A percentile compares a stretch with the other conserved stretches of the same genome.
Conservation (phyloP, 2,888 invertebrate species). For the Idaea aversata region DNA sequence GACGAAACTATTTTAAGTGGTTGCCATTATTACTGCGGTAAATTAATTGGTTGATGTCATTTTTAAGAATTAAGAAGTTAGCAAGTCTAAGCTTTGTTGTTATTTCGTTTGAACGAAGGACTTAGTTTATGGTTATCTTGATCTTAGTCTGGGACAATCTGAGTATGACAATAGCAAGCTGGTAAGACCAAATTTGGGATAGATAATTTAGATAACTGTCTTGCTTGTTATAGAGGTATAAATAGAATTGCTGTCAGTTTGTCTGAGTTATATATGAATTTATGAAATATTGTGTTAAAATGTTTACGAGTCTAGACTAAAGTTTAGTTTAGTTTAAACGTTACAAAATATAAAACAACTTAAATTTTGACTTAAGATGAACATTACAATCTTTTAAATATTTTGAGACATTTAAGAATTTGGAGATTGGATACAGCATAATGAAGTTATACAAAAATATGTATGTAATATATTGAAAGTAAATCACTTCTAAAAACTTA, state of each 20-base stretch:
- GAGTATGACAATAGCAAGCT: background rate
- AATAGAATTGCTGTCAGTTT: background rate
- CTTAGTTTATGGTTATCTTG: slow-evolving; percentile 12
- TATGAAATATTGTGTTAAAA: background rate
- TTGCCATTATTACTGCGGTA: slow-evolving; percentile 55
- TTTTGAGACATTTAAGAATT: too few relatives aligned
- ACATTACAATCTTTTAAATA: too few relatives aligned
- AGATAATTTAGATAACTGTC: slow-evolving; percentile 1
- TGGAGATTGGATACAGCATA: too few relatives aligned
- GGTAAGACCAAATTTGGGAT: background rate
- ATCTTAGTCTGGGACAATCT: background rate
- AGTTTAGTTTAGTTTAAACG: background rate
- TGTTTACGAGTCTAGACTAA: background rate
- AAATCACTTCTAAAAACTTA: too few relatives aligned
- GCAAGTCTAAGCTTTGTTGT: slow-evolving; percentile 34
- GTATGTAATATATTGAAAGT: too few relatives aligned
- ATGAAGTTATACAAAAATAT: too few relatives aligned
- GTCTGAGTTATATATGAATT: background rate
- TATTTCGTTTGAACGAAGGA: slow-evolving; percentile 18
- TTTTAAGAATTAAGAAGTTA: slow-evolving; percentile 39
- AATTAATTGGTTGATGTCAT: slow-evolving; percentile 53
- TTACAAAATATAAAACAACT: too few relatives aligned
- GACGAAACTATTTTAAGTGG: slow-evolving; percentile 39
- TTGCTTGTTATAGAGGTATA: background rate
- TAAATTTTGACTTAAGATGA: too few relatives aligned